A percentile compares a stretch with the other conserved stretches of the same genome.
phyloP scores from a whole-genome alignment of 2,113 vertebrate species.

The Otolemur garnettii region DNA sequence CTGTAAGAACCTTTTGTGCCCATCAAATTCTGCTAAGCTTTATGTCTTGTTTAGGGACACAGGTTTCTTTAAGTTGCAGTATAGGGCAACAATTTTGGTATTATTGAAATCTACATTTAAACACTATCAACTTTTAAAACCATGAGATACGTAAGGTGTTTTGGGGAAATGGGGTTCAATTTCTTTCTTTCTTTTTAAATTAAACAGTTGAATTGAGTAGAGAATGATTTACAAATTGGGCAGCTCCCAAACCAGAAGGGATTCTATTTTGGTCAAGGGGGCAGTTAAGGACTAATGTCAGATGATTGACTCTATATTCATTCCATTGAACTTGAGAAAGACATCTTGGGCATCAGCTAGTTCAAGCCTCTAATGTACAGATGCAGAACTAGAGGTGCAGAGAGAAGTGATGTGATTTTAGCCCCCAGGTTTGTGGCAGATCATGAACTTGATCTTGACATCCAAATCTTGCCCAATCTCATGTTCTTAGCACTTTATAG shows the following conservation, averaged over 20 bases:
- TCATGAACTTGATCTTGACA: neutral
- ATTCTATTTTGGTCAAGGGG: neutral
- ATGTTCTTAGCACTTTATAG: neutral
- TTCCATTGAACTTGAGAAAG: conserved; percentile 28
- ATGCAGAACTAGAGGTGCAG: neutral
- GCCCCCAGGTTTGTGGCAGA: neutral
- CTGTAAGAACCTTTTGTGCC: neutral
- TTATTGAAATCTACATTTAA: neutral
- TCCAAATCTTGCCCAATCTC: neutral
- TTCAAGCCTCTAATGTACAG: neutral
- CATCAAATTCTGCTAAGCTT: neutral
- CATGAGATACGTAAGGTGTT: neutral
- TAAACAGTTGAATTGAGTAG: too few species aligned
- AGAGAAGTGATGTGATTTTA: neutral
- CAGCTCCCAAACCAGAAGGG: too few species aligned
- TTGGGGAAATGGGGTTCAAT: neutral
- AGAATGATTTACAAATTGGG: too few species aligned
- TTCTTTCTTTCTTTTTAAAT: too few species aligned
- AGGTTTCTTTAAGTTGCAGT: neutral
- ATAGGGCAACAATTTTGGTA: neutral
- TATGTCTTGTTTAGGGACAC: neutral
- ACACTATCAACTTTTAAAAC: neutral
- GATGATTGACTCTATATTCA: neutral
- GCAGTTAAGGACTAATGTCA: neutral
- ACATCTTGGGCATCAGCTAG: neutral